phyloP scores from a whole-genome alignment of 2,797 vertebrate species.

The Coccyzus lansbergi region DNA sequence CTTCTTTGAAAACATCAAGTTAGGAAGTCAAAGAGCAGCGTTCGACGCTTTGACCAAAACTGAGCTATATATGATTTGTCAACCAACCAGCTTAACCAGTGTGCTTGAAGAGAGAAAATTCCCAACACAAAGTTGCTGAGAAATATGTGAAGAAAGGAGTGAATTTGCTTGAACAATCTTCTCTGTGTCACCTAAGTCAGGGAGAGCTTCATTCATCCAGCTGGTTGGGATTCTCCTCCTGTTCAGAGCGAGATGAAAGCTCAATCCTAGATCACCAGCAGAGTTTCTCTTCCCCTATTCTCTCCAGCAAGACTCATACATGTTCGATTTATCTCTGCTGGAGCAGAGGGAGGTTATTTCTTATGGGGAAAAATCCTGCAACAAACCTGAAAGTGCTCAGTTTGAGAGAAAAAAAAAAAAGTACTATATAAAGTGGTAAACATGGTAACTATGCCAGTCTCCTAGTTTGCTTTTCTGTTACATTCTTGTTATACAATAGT shows the following conservation, averaged over 20 bases:
- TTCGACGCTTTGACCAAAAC: not conserved
- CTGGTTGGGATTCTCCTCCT: not conserved
- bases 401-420: not conserved
- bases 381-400: not conserved
- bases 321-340: not conserved
- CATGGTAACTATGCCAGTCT: slow-evolving; percentile 37
- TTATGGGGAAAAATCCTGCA: not conserved
- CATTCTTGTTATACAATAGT: slow-evolving; percentile 67
- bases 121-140: not conserved
- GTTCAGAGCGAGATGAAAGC: not conserved
- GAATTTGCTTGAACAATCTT: not conserved
- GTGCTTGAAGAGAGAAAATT: not conserved
- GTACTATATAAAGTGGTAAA: slow-evolving; percentile 2
- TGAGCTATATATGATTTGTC: not conserved
- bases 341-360: not conserved
- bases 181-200: not conserved
- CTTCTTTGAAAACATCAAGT: not conserved
- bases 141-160: not conserved
- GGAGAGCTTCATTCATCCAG: too few relatives aligned
- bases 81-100: not conserved
- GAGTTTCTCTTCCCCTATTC: not conserved
- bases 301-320: not conserved
- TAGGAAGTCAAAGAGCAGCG: not conserved
- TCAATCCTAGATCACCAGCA: not conserved
- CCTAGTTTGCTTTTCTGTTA: not conserved